Conservation (phyloP, 1,140 invertebrate species). For the Pectinophora gossypiella region DNA sequence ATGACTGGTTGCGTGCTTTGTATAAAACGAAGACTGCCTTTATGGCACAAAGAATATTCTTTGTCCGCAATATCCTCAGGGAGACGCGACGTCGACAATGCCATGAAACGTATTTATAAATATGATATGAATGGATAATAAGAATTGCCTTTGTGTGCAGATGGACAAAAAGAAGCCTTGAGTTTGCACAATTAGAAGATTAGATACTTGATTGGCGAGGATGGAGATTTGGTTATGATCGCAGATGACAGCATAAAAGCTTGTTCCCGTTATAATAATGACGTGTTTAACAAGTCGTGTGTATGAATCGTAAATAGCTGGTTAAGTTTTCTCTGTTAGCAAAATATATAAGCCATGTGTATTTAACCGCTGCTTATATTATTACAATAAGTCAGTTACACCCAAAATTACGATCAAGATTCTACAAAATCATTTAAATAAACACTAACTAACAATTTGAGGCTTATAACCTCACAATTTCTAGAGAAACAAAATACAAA, state of each 20-base stretch:
- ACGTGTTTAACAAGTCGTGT: too few relatives aligned
- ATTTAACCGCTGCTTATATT: too few relatives aligned
- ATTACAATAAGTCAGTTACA: too few relatives aligned
- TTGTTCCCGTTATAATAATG: too few relatives aligned
- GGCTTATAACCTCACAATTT: too few relatives aligned
- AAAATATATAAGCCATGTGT: too few relatives aligned
- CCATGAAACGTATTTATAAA: constrained; percentile 65
- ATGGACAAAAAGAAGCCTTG: constrained; percentile 45
- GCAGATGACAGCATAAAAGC: not conserved
- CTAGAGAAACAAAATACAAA: not conserved
- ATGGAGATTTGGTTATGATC: constrained; percentile 11
- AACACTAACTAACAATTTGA: too few relatives aligned
- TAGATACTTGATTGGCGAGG: constrained; percentile 41
- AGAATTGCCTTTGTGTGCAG: constrained; percentile 31
- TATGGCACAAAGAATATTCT: constrained; percentile 41
- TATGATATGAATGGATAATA: constrained; percentile 70
- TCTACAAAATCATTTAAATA: too few relatives aligned
- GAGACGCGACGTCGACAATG: constrained; percentile 51
- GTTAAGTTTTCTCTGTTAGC: too few relatives aligned
- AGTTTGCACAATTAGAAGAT: constrained; percentile 56
- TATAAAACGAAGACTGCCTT: constrained; percentile 38
- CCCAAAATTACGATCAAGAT: too few relatives aligned
- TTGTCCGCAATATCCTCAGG: constrained; percentile 63
- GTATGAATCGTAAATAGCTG: too few relatives aligned
- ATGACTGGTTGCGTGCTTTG: constrained; percentile 68